phyloP scores from a whole-genome alignment of 37 sponge, comb jelly and placozoan genomes.

The Mnemiopsis leidyi region DNA sequence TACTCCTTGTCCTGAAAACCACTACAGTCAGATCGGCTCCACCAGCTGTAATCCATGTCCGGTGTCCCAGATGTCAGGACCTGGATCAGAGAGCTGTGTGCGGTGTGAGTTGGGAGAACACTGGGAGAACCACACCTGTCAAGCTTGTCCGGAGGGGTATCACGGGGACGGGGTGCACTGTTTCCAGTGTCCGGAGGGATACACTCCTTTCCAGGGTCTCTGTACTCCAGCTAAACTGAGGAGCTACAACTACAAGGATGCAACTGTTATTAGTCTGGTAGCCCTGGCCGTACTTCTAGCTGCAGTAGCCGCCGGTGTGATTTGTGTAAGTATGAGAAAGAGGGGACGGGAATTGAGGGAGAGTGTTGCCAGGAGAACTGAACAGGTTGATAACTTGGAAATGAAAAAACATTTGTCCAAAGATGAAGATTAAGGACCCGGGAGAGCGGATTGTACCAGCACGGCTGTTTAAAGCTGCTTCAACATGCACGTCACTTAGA shows the following conservation, averaged over 20 bases:
- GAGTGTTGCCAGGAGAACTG: no score
- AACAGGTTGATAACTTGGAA: background rate
- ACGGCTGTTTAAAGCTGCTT: no score
- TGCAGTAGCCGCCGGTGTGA: no score
- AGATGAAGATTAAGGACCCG: background rate
- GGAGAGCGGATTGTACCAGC: no score
- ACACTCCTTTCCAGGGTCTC: background rate
- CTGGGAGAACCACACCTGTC: background rate
- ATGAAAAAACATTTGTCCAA: background rate
- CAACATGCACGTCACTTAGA: no score
- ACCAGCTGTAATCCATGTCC: background rate
- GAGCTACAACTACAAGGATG: no score
- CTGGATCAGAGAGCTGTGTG: background rate
- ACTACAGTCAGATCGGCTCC: background rate
- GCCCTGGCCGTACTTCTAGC: background rate
- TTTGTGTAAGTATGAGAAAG: no score
- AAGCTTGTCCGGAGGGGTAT: background rate
- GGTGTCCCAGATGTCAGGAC: background rate
- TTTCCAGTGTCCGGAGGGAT: background rate
- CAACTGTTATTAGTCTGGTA: background rate
- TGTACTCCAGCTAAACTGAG: background rate
- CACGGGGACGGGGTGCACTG: background rate
- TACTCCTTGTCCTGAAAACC: background rate
- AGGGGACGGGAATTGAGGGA: background rate
- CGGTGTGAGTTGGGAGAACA: background rate